Base-by-base conservation (phyloP, 2,113 vertebrate genomes). In the Pao palembangensis region DNA sequence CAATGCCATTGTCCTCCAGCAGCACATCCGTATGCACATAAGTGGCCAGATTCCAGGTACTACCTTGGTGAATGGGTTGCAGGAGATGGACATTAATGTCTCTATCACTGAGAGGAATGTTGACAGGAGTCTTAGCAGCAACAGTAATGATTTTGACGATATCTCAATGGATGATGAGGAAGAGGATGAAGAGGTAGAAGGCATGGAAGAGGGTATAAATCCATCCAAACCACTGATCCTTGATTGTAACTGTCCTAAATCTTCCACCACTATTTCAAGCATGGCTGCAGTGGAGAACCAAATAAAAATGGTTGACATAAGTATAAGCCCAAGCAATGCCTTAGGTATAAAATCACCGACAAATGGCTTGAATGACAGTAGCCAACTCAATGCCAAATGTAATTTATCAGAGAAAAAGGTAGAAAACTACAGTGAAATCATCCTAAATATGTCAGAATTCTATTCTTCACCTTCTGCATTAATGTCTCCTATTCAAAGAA, bases 1-100 rank as follows among this genome's bases (percentile, higher is more conserved):
- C 16, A 98, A 99, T 0, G 97, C 97, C 0, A 93, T 98, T 19
- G 94, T 98, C 48, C 90, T 99, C 17, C 97, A 98, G 88, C 96
- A 98, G 85, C 97, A 99, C 55, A 97, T 99, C 69, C 94, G 95
- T 15, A 94, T 98, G 95, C 97, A 99, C 86, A 96, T 96, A 95
- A 94, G 93, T 0, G 96, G 96, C 0, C 95, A 94, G 67, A 94
- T 95, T 82, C 92, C 94, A 6, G 96, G 96, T 87, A 92, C 92
- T 0, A 90, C 91, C 0, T 79, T 90, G 54, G 84, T 88, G 8
- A 94, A 95, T 50, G 85, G 89, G 72, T 80, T 92, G 69, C 93
- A 87, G 61, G 96, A 96, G 6, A 89, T 90, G 87, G 94, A 95
- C 41, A 85, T 87, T 0, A 92, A 93, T 1, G 81, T 92, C 46